Base-by-base conservation (phyloP, 2,888 invertebrate species). In the Ochropleura plecta region DNA sequence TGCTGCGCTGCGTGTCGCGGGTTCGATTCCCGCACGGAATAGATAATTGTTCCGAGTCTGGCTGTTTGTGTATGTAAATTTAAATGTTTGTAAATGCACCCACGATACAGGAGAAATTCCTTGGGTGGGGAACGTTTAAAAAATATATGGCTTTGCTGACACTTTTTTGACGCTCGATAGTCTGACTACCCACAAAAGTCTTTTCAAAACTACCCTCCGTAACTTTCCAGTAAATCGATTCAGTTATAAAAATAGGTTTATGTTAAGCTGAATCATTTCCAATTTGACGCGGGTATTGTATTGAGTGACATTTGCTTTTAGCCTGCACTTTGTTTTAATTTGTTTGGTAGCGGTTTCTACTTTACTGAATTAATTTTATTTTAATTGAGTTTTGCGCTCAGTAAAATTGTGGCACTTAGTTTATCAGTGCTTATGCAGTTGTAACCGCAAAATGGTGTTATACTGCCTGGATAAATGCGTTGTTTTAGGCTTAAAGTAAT, bases 251-350 rank as follows among this genome's bases (percentile, higher is more conserved):
- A 76, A 76, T 65, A 71, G 49, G 63, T 70, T 76, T 40, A 70
- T 20, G 49, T 55, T 16, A 74, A 60, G 20, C 48, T 40, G 40
- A 62, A 62, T 69, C 51, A 80, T 69, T 69, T 60, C 9, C 48
- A 49, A 49, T 55, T 66, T 79, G 69, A 75, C 65, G 76, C 51
- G 20, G 49, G 63, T 70, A 55, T 75, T 80, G 30, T 46, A 40
- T 65, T 53, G 51, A 70, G n/a, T 51, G 44, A 65, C 60, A 53
- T 69, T 75, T 57, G 80, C 76, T 79, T 80, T 79, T 66, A 70
- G 80, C 48, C 42, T 51, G 75, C 75, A 75, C 75, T 79, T 79
- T 68, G 64, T 79, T 78, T 79, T 49, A 64, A 78, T 64, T 68
- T 68, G 48, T 68, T 66, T 57, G 49, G 57, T 53, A 16, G 51